Evolutionary conservation across 2,888 invertebrate species (phyloP).

Genomic region (Lasioglossum marginatum): DNA sequence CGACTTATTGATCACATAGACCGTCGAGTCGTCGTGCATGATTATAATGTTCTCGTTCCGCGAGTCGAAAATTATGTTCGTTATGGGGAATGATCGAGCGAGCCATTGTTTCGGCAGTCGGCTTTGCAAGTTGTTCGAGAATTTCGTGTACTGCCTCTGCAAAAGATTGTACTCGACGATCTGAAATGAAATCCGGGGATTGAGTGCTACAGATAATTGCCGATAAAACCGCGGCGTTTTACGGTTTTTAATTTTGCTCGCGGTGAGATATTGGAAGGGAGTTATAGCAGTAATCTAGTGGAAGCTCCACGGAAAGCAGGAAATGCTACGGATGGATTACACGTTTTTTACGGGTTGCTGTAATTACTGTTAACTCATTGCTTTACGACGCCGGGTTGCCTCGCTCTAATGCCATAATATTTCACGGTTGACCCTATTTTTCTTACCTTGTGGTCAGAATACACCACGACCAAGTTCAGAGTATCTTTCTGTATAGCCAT

Average conservation of each 20-base stretch:
- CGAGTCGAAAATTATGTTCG: slow-evolving; percentile 88
- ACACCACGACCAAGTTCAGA: slow-evolving; percentile 89
- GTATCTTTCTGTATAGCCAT: slow-evolving; percentile 88
- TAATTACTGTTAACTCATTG: slow-evolving; percentile 54
- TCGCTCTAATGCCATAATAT: slow-evolving; percentile 31
- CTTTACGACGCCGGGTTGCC: slow-evolving; percentile 42
- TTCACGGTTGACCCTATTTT: neutral
- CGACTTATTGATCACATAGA: slow-evolving; percentile 87
- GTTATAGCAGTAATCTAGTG: slow-evolving; percentile 59
- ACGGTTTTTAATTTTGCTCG: slow-evolving; percentile 59
- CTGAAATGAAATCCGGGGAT: slow-evolving; percentile 83
- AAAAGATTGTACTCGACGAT: slow-evolving; percentile 91
- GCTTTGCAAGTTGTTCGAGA: slow-evolving; percentile 86
- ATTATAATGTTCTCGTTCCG: slow-evolving; percentile 88
- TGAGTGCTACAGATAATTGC: slow-evolving; percentile 8
- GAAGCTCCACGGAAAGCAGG: slow-evolving; percentile 18
- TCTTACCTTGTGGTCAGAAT: slow-evolving; percentile 92
- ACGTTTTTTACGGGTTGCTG: slow-evolving; percentile 58
- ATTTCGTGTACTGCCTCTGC: slow-evolving; percentile 87
- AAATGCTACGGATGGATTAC: slow-evolving; percentile 54
- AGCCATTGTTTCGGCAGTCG: slow-evolving; percentile 87
- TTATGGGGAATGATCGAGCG: slow-evolving; percentile 86
- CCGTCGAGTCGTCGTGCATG: slow-evolving; percentile 90
- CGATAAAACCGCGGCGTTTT: slow-evolving; percentile 44
- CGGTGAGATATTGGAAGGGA: slow-evolving; percentile 45